Conservation (phyloP, 2,113 vertebrate genomes). For the Myrmecobius fasciatus region DNA sequence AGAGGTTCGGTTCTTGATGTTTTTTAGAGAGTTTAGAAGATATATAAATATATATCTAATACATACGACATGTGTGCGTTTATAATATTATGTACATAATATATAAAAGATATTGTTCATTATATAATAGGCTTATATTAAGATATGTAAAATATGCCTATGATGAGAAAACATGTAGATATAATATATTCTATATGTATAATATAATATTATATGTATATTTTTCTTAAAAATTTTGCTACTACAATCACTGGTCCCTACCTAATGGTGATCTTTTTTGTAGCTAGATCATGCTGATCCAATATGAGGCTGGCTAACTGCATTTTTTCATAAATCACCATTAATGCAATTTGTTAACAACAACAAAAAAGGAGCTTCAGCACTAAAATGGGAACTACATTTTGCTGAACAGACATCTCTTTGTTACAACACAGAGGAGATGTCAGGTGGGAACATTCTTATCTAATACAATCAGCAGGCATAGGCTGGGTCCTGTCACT, state of each 20-base stretch:
- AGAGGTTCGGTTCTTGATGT: not conserved
- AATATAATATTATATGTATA: not conserved
- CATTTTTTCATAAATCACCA: not conserved
- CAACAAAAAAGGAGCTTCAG: not conserved
- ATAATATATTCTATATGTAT: not conserved
- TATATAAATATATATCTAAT: not conserved
- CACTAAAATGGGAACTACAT: not conserved
- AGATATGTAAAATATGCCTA: not conserved
- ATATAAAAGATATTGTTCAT: not conserved
- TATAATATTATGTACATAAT: not conserved
- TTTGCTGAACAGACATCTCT: not conserved
- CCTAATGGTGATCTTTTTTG: accelerated
- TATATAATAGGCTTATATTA: not conserved
- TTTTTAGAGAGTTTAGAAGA: not conserved
- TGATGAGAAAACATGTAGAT: not conserved
- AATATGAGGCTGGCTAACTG: not conserved
- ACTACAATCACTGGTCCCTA: not conserved
- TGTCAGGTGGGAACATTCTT: not conserved
- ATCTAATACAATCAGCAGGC: not conserved
- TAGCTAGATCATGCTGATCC: not conserved
- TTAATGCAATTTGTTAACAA: not conserved
- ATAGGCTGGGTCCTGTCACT: not conserved
- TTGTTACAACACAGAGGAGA: not conserved
- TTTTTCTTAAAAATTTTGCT: not conserved
- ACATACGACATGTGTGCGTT: not conserved